Conservation (phyloP, 2,113 vertebrate species). For the Nesogale talazaci region DNA sequence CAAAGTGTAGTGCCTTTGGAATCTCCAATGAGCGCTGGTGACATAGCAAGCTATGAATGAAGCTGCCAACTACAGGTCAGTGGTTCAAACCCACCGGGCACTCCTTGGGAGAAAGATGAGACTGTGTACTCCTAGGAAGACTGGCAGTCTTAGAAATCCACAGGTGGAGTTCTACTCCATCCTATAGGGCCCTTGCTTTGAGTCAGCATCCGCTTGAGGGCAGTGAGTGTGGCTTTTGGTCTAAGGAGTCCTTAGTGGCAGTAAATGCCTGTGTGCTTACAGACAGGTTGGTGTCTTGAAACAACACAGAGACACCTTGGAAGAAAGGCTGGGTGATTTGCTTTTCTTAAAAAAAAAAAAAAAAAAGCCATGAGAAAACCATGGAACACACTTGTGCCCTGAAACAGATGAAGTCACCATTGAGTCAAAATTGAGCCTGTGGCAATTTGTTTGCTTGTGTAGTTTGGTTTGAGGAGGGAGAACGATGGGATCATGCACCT, state of each 20-base stretch:
- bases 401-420: background rate
- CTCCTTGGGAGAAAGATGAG: too few species aligned
- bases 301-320: background rate
- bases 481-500: background rate
- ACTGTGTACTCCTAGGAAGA: too few species aligned
- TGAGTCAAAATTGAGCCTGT: background rate
- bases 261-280: background rate
- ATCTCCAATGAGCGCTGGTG: too few species aligned
- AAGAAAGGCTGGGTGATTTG: background rate
- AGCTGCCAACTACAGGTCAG: too few species aligned
- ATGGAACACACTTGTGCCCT: background rate
- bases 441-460: background rate
- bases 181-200: too few species aligned
- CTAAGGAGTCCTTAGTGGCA: background rate
- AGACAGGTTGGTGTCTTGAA: background rate
- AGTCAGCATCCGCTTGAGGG: too few species aligned
- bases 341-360: too few species aligned
- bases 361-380: background rate
- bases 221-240: too few species aligned
- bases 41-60: too few species aligned
- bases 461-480: background rate
- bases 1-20: background rate
- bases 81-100: too few species aligned
- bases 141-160: too few species aligned
- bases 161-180: too few species aligned